These are phyloP conservation scores for Accipiter cooperii DNA, from an alignment of 2,113 vertebrate species.

Conservation along the genomic window DNA sequence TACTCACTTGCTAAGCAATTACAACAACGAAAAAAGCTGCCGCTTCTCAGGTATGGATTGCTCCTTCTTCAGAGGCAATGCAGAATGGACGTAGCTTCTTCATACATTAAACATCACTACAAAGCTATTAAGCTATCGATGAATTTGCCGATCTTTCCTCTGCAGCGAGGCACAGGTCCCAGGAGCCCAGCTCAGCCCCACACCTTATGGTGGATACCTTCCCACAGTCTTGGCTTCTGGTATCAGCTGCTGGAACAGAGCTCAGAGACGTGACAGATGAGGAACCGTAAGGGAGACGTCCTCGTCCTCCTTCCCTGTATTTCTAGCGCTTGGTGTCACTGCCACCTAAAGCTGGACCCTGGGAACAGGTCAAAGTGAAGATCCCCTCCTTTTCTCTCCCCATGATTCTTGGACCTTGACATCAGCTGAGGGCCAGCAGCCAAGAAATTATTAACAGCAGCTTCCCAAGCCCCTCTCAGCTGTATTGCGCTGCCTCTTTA, in stretches of 20 bases:
- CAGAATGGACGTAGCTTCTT: not conserved
- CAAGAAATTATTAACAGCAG: not conserved
- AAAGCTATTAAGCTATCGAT: not conserved
- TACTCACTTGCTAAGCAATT: not conserved
- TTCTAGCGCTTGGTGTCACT: not conserved
- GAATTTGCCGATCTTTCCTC: not conserved
- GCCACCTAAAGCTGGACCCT: not conserved
- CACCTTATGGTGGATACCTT: not conserved
- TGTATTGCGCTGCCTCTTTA: not conserved
- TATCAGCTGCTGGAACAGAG: not conserved
- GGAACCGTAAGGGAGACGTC: not conserved
- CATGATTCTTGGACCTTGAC: not conserved
- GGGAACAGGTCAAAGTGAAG: not conserved
- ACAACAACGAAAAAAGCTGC: not conserved
- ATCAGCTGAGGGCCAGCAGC: not conserved
- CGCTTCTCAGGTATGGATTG: fast-evolving
- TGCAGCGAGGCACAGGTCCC: not conserved
- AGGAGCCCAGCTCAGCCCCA: not conserved
- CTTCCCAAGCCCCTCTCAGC: not conserved
- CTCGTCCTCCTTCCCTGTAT: not conserved
- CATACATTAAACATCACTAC: not conserved
- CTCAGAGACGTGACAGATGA: not conserved
- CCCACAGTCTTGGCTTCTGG: not conserved
- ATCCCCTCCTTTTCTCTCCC: not conserved
- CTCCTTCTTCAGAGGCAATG: not conserved